Conservation (phyloP, 2,888 invertebrate species). For the Zygothrica quintamaculata region DNA sequence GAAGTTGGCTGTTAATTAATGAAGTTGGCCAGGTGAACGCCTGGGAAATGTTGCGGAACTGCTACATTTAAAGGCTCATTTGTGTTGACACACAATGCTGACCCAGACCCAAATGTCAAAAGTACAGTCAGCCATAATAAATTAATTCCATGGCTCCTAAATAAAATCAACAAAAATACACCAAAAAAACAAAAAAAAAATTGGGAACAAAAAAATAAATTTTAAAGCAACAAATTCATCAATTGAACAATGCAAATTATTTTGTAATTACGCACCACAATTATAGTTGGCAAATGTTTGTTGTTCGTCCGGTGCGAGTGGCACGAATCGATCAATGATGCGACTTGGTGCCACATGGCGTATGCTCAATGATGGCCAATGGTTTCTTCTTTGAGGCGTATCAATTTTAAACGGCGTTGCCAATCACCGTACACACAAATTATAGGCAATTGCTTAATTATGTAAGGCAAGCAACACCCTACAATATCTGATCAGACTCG, state of each 20-base stretch:
- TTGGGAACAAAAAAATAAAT: too few species aligned
- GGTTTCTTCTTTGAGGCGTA: slow-evolving; percentile 39
- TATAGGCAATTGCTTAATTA: slow-evolving; percentile 76
- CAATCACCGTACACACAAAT: slow-evolving; percentile 68
- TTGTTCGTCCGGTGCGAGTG: slow-evolving; percentile 26
- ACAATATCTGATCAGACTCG: too few species aligned
- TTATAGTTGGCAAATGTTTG: slow-evolving; percentile 49
- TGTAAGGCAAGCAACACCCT: slow-evolving; percentile 65
- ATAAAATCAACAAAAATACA: too few species aligned
- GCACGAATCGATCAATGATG: slow-evolving; percentile 20
- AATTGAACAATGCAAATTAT: slow-evolving; percentile 58
- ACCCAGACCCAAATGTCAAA: slow-evolving; percentile 71
- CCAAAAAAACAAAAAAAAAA: slow-evolving; percentile 21
- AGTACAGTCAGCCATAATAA: slow-evolving; percentile 19
- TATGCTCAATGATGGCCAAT: slow-evolving; percentile 42
- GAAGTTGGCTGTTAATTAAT: slow-evolving; percentile 65
- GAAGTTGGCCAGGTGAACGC: slow-evolving; percentile 38
- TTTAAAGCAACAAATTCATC: slow-evolving; percentile 15
- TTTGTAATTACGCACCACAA: slow-evolving; percentile 63
- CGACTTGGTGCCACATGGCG: slow-evolving; percentile 45
- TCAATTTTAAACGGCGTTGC: slow-evolving; percentile 42
- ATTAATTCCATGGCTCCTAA: not conserved
- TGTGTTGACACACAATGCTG: slow-evolving; percentile 43
- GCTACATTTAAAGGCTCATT: slow-evolving; percentile 51
- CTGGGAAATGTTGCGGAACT: slow-evolving; percentile 50